Evolutionary conservation across 2,797 vertebrate species (phyloP).

Genomic region (Galaxias olidus): DNA sequence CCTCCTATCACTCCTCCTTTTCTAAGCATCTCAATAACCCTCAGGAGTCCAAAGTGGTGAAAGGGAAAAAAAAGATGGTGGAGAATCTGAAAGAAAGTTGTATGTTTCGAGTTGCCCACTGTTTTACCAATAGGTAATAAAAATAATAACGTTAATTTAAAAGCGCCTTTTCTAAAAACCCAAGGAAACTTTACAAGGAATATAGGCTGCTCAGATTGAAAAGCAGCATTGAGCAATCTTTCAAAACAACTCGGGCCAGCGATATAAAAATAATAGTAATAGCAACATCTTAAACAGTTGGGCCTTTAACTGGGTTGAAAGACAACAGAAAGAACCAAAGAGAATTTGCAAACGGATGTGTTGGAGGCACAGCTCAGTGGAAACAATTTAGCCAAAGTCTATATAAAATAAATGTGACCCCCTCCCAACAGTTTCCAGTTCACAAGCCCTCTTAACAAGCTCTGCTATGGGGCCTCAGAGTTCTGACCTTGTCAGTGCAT

Average conservation of each 20-base stretch:
- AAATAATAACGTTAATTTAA: too few species aligned
- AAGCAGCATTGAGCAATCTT: slow-evolving; percentile 38
- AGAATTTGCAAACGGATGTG: slow-evolving; percentile 3
- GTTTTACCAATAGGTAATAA: slow-evolving; percentile 31
- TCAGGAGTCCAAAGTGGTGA: slow-evolving; percentile 49
- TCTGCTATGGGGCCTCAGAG: slow-evolving; percentile 33
- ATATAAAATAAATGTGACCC: slow-evolving; percentile 46
- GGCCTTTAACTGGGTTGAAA: too few species aligned
- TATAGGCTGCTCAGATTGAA: slow-evolving; percentile 30
- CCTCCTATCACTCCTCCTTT: slow-evolving; percentile 33
- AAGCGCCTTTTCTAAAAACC: too few species aligned
- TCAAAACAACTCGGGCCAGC: slow-evolving; percentile 33
- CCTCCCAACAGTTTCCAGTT: slow-evolving; percentile 55
- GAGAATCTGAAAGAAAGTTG: slow-evolving; percentile 40
- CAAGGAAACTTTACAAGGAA: too few species aligned
- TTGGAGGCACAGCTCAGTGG: slow-evolving; percentile 55
- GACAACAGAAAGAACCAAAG: too few species aligned
- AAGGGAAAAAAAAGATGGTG: slow-evolving; percentile 44
- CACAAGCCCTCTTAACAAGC: slow-evolving; percentile 58
- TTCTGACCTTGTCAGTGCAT: slow-evolving; percentile 7
- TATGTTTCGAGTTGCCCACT: slow-evolving; percentile 43
- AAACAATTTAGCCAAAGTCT: slow-evolving; percentile 44
- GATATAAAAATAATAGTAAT: slow-evolving; percentile 15
- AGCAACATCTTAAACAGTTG: too few species aligned
- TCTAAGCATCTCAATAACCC: slow-evolving; percentile 45